These are phyloP conservation scores for Rhinella marina DNA, from an alignment of 2,797 vertebrate genomes.

Conservation along the genomic window DNA sequence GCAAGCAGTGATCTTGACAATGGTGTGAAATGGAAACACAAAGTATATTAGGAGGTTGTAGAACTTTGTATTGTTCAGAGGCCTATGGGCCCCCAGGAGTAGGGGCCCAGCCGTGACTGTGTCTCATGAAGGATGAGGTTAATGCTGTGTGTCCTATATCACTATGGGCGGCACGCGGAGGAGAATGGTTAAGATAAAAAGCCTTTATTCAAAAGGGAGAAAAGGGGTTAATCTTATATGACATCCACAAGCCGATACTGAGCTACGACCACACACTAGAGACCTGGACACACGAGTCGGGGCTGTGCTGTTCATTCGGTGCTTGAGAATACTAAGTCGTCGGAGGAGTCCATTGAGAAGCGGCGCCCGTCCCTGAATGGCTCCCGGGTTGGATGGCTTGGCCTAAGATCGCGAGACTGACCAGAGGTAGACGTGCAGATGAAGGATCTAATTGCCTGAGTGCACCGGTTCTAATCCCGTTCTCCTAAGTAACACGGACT, in stretches of 20 bases:
- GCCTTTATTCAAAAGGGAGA: conserved; percentile 85
- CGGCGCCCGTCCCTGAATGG: conserved; percentile 68
- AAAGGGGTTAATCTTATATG: conserved; percentile 78
- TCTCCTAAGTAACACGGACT: conserved; percentile 73
- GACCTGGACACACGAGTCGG: conserved; percentile 71
- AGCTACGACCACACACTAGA: conserved; percentile 74
- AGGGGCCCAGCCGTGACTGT: too few relatives aligned
- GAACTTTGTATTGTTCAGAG: too few relatives aligned
- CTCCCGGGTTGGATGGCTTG: conserved; percentile 74
- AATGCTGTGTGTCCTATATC: background rate
- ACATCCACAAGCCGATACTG: conserved; percentile 78
- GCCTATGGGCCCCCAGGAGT: too few relatives aligned
- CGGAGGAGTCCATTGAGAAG: conserved; percentile 75
- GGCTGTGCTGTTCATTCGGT: conserved; percentile 67
- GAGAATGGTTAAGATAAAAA: conserved; percentile 75
- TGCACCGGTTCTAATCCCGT: conserved; percentile 73
- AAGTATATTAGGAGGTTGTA: background rate
- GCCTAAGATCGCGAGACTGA: conserved; percentile 67
- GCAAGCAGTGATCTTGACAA: background rate
- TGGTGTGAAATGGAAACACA: background rate
- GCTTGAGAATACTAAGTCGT: conserved; percentile 82
- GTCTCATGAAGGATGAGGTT: background rate
- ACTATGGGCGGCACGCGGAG: background rate
- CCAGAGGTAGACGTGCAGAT: conserved; percentile 77
- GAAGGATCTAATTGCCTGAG: conserved; percentile 75